Percentiles rank a stretch among this genome's conserved stretches.
These are phyloP conservation scores for Sinopyrophorus schimmeli DNA, from an alignment of 2,888 invertebrate species.

Conservation along the genomic window DNA sequence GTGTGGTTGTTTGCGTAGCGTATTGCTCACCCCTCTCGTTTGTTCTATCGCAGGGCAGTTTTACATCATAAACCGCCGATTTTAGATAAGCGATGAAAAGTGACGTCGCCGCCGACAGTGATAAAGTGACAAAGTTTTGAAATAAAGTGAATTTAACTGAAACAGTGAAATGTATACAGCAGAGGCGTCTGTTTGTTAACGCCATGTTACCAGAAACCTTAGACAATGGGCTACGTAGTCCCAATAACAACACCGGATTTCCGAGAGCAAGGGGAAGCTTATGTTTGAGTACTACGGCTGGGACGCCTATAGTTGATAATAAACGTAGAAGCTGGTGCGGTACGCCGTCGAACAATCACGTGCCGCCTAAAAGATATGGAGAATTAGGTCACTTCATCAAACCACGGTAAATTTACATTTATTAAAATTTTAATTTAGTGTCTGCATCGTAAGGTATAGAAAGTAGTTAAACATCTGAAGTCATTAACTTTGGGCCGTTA, in stretches of 20 bases:
- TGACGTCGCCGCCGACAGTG: constrained; percentile 23
- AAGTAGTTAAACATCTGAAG: constrained; percentile 20
- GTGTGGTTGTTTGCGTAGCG: constrained; percentile 11
- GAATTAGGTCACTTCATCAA: constrained; percentile 51
- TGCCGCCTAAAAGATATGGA: constrained; percentile 47
- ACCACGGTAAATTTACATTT: constrained; percentile 48
- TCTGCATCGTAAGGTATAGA: constrained; percentile 11
- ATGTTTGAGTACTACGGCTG: constrained; percentile 50
- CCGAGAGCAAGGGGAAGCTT: constrained; percentile 52
- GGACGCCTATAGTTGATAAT: constrained; percentile 45
- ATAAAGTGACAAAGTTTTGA: constrained; percentile 21
- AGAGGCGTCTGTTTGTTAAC: constrained; percentile 22
- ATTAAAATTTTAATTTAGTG: too few relatives aligned
- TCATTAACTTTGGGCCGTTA: constrained; percentile 22
- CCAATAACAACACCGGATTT: constrained; percentile 51
- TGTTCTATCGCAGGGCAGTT: constrained; percentile 25
- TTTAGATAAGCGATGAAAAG: constrained; percentile 28
- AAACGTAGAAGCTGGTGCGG: constrained; percentile 54
- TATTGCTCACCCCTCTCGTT: constrained; percentile 29
- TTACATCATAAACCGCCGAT: constrained; percentile 22
- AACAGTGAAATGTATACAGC: constrained; percentile 17
- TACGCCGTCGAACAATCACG: constrained; percentile 43
- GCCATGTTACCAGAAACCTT: constrained; percentile 49
- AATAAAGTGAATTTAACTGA: constrained; percentile 21
- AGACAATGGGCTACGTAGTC: constrained; percentile 52